These are phyloP conservation scores for Pangasius larnaudii DNA, from an alignment of 2,797 vertebrate genomes.

Conservation along the genomic window DNA sequence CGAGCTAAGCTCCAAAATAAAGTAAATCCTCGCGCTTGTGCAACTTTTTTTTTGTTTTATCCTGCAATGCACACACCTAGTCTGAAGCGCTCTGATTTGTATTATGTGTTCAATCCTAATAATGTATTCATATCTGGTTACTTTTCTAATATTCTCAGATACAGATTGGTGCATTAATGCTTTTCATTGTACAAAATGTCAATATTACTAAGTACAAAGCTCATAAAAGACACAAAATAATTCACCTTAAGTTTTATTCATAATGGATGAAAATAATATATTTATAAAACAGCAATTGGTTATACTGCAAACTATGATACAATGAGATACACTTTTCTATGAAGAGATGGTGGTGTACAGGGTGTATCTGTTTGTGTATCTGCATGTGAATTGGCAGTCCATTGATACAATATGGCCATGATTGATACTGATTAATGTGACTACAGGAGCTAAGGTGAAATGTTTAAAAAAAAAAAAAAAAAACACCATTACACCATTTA, in stretches of 20 bases:
- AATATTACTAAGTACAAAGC: neutral
- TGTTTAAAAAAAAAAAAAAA: neutral
- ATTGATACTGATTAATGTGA: constrained; percentile 10
- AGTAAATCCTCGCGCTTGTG: neutral
- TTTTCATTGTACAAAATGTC: neutral
- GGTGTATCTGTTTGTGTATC: neutral
- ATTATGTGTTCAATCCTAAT: neutral
- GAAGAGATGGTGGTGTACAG: neutral
- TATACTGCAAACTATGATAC: neutral
- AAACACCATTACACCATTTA: neutral
- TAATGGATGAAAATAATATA: neutral
- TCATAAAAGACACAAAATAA: neutral
- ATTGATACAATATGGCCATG: neutral
- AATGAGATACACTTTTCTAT: neutral
- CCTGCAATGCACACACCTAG: neutral
- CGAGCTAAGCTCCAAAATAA: neutral
- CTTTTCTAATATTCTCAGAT: neutral
- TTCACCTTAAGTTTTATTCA: neutral
- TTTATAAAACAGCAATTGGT: neutral
- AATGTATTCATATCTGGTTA: neutral
- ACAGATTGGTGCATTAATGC: neutral
- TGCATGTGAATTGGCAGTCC: neutral
- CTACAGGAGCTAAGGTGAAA: neutral
- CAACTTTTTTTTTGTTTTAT: neutral
- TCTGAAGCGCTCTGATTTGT: neutral